Percentiles rank a stretch among this genome's conserved stretches.
Conservation (phyloP, 2,113 vertebrate genomes). For the Peucedramus taeniatus region DNA sequence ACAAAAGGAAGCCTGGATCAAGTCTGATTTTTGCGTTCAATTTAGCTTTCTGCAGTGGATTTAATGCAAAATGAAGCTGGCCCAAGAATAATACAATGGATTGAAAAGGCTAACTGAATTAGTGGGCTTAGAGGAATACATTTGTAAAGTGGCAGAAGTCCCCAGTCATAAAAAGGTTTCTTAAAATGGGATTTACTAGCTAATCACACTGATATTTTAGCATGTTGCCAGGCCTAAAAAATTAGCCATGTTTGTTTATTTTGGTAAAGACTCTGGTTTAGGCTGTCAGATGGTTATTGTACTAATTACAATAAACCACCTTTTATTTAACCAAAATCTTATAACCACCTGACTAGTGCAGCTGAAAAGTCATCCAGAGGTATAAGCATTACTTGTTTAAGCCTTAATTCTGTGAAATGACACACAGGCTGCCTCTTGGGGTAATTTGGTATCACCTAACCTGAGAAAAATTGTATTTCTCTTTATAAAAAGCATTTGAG, state of each 20-base stretch:
- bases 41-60: conserved; percentile 84
- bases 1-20: conserved; percentile 83
- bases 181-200: conserved; percentile 84
- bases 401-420: neutral
- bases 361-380: neutral
- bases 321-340: conserved; percentile 52
- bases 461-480: conserved; percentile 15
- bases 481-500: neutral
- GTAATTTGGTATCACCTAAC: neutral
- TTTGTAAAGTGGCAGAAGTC: conserved; percentile 89
- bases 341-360: neutral
- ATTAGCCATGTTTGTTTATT: conserved; percentile 79
- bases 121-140: conserved; percentile 86
- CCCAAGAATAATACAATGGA: conserved; percentile 84
- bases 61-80: conserved; percentile 85
- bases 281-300: conserved; percentile 64
- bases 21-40: conserved; percentile 81
- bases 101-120: conserved; percentile 90
- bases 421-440: neutral
- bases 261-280: conserved; percentile 73
- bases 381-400: conserved; percentile 18
- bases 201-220: conserved; percentile 84
- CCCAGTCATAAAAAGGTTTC: conserved; percentile 83
- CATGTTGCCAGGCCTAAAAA: conserved; percentile 78
- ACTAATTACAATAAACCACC: conserved; percentile 26